Base-by-base conservation (phyloP, 1,140 invertebrate species). In the Chrysomallon squamiferum region DNA sequence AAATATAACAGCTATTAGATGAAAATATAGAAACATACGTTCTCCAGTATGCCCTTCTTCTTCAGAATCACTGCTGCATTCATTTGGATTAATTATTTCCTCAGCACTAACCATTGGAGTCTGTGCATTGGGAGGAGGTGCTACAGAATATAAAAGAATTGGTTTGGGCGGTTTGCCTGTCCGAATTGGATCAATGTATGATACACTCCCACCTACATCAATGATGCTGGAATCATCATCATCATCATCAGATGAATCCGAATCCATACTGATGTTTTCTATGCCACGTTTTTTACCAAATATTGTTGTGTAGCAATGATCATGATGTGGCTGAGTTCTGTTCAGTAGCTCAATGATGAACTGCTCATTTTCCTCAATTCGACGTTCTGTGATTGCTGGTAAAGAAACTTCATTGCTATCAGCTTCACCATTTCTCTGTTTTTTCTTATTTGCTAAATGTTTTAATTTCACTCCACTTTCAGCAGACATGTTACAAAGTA, bases 291-390 rank as follows among this genome's bases (percentile, higher is more conserved):
- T 74, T 49, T 74, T 74, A 27, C 81, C 81, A 73, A 79, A 79
- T 56, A 81, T 72, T n/a, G 78, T 79, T 11, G 81, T 83, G 59
- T 83, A 83, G 64, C 73, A 69, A 64, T 83, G 81, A 52, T 83
- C 81, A 65, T 78, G 76, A 62, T 77, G 70, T 7, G 78, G 79
- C 47, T 79, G 76, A 56, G 62, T 73, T 35, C 72, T 69, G 45
- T 70, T 74, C 11, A 82, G 43, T 15, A 77, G 62, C 22, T 82
- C 80, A 41, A 75, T 71, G 33, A 78, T 78, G 57, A 76, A 79
- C 38, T 77, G 73, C 66, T 78, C 75, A 61, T 76, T 80, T 58
- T 76, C 73, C 43, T 72, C 71, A 35, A 74, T 72, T 30, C 65
- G 61, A 13, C 59, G 50, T 47, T 73, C 74, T n/a, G 62, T 69